phyloP scores from a whole-genome alignment of 53 echinoderm and acorn worm species.

The Echinarachnius parma region DNA sequence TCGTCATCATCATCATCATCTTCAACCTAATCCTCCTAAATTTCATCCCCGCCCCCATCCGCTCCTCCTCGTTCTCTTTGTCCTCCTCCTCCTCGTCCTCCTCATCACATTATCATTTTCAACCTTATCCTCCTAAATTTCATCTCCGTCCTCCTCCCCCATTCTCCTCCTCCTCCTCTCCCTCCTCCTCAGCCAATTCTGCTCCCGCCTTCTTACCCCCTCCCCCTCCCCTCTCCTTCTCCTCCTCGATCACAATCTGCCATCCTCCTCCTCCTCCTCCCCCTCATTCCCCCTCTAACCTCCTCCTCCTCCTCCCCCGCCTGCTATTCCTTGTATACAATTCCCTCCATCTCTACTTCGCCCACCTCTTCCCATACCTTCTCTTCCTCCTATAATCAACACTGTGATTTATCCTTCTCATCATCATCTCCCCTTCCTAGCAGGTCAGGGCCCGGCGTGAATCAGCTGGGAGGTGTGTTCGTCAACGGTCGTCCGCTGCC shows the following conservation, averaged over 20 bases:
- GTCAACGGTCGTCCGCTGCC: conserved; percentile 95
- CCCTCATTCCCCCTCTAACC: neutral
- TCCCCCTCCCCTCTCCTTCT: neutral
- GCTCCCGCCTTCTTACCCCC: neutral
- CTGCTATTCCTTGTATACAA: no score
- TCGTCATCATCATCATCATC: no score
- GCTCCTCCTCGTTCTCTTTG: neutral
- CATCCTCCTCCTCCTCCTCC: neutral
- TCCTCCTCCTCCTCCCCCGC: neutral
- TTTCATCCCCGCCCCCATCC: no score
- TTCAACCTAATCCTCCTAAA: no score
- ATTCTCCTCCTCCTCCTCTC: neutral
- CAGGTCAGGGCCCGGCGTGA: conserved; percentile 97
- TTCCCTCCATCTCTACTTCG: no score
- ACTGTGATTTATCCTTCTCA: neutral
- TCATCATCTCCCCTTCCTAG: neutral
- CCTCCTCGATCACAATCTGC: neutral
- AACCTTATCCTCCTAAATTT: neutral
- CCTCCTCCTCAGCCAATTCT: neutral
- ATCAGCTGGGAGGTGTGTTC: conserved; percentile 90
- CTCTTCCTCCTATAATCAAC: neutral
- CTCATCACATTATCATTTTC: neutral
- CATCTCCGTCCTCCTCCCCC: neutral
- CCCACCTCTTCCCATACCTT: neutral
- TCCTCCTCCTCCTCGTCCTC: neutral